These are phyloP conservation scores for Clarias magur DNA, from an alignment of 2,113 vertebrate genomes.

Conservation along the genomic window DNA sequence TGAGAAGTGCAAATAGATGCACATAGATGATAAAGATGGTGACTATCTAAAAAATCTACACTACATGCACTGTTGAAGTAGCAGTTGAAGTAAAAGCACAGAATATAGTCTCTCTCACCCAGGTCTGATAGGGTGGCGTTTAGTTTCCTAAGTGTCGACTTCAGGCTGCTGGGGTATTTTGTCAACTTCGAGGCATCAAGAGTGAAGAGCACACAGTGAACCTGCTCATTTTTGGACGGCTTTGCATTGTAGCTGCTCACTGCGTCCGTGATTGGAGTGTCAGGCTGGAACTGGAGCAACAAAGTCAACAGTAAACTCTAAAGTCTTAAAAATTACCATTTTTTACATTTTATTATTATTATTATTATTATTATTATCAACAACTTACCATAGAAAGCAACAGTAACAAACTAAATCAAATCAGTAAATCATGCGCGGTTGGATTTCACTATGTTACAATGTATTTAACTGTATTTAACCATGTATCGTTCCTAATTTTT, in stretches of 20 bases:
- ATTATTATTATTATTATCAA: neutral
- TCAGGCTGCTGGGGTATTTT: constrained; percentile 17
- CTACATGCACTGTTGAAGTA: too few relatives aligned
- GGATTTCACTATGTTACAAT: too few relatives aligned
- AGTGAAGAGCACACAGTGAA: constrained; percentile 43
- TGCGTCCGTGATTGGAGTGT: neutral
- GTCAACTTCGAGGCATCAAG: constrained; percentile 39
- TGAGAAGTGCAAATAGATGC: too few relatives aligned
- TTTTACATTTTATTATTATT: too few relatives aligned
- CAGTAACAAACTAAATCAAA: neutral
- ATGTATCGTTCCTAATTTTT: too few relatives aligned
- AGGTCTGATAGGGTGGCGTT: constrained; percentile 5
- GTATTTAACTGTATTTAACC: too few relatives aligned
- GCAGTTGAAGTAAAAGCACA: neutral
- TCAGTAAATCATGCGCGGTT: neutral
- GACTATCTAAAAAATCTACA: too few relatives aligned
- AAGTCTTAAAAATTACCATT: neutral
- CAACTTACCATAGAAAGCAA: neutral
- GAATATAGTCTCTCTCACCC: constrained; percentile 9
- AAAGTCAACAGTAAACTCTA: neutral
- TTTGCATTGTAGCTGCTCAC: constrained; percentile 2
- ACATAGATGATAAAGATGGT: too few relatives aligned
- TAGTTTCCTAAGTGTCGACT: constrained; percentile 14
- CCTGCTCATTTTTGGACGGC: constrained; percentile 18
- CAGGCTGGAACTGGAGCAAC: constrained; percentile 35